Base-by-base conservation (phyloP, 2,888 invertebrate species). In the Agrochola lota region DNA sequence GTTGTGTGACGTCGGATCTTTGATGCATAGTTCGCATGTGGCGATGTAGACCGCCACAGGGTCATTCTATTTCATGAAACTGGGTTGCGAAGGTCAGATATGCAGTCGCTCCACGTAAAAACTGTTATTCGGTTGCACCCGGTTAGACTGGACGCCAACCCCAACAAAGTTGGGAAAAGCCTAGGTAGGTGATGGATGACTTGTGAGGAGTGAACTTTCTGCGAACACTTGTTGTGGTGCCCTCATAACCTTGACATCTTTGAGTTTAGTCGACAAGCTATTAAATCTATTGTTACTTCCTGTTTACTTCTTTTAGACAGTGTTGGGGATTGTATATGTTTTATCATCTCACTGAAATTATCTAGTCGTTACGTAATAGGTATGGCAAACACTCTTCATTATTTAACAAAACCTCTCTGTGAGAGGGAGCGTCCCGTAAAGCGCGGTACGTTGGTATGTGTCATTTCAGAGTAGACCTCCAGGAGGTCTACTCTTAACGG, bases 181-280 rank as follows among this genome's bases (percentile, higher is more conserved):
- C 35, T 35, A 63, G 63, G n/a, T 17, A n/a, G 1, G 6, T n/a
- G 6, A 26, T 20, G 20, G 6, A 26, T 20, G 20, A 6, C 1
- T 52, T 57, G 60, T 60, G 59, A 9, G n/a, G 40, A 83, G 40
- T 81, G 11, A 46, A 35, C 11, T 35, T 70, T 62, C 78, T 81
- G 66, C 30, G 6, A 15, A 12, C 5, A n/a, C 0, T 6, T 67
- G 9, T 62, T 15, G 7, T 62, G 40, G 20, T 23, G n/a, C 17
- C 17, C 20, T 40, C 11, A 15, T 1, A n/a, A 64, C 84, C 81
- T 72, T 84, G 81, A 78, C n/a, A 26, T 59, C 8, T 55, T 49
- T 60, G 9, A 11, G 67, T 67, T 26, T 62, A 35, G 35, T 77
- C 57, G 49, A n/a, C 12, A 15, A 35, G 57, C 26, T 23, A 63